phyloP scores from a whole-genome alignment of 2,888 invertebrate genomes.

The Tetheella fluctuosa region DNA sequence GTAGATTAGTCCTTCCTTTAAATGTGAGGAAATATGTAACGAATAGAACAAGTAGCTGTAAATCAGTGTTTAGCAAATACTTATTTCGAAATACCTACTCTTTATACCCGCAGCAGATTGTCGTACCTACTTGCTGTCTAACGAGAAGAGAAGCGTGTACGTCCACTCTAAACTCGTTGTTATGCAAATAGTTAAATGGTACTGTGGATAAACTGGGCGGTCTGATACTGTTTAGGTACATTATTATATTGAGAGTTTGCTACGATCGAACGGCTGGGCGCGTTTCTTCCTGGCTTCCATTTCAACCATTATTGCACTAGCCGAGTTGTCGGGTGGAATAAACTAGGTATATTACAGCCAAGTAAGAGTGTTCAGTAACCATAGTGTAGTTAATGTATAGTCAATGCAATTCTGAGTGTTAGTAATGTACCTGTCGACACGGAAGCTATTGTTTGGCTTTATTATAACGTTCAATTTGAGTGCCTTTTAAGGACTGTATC shows the following conservation, averaged over 20 bases:
- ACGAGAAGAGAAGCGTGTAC: conserved; percentile 18
- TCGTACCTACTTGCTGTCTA: conserved; percentile 19
- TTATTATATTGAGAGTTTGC: neutral
- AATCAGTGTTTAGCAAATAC: conserved; percentile 25
- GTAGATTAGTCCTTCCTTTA: conserved; percentile 6
- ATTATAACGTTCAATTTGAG: neutral
- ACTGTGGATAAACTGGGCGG: neutral
- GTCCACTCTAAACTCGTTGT: neutral
- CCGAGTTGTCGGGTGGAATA: neutral
- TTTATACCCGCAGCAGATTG: conserved; percentile 21
- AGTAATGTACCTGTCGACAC: neutral
- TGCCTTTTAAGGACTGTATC: neutral
- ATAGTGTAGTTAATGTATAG: neutral
- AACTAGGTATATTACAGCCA: neutral
- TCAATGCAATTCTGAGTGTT: neutral
- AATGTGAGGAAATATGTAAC: conserved; percentile 13
- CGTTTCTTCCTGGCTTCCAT: conserved; percentile 7
- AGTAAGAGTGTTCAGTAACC: neutral
- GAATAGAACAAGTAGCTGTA: conserved; percentile 18
- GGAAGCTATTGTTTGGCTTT: neutral
- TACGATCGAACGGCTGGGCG: neutral
- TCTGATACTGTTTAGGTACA: neutral
- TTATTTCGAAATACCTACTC: conserved; percentile 34
- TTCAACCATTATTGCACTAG: neutral
- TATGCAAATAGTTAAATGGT: neutral